Conservation (phyloP, 2,888 invertebrate species). For the Poecilus cupreus region DNA sequence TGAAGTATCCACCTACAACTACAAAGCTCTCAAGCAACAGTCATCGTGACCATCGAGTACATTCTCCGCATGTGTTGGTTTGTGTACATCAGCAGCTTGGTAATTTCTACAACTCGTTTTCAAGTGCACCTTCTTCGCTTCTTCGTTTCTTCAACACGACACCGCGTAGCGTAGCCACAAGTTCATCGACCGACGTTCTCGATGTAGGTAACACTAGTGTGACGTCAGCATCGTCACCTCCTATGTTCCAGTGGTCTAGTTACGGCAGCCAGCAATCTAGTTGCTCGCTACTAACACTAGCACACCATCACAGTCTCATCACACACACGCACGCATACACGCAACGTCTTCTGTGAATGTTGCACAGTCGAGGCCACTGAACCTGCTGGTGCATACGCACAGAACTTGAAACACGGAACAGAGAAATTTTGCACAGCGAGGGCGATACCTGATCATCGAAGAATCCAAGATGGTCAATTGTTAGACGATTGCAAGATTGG, state of each 20-base stretch:
- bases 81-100: slow-evolving; percentile 1
- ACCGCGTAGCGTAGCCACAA: slow-evolving; percentile 53
- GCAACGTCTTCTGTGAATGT: slow-evolving; percentile 34
- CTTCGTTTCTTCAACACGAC: background rate
- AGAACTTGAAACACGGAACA: background rate
- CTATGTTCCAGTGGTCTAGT: slow-evolving; percentile 72
- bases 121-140: slow-evolving; percentile 56
- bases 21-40: too few relatives aligned
- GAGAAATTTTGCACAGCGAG: slow-evolving; percentile 33
- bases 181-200: slow-evolving; percentile 68
- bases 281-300: slow-evolving; percentile 49
- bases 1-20: too few relatives aligned
- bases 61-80: background rate
- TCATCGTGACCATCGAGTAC: too few relatives aligned
- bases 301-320: background rate
- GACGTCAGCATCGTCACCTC: slow-evolving; percentile 72
- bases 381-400: slow-evolving; percentile 10
- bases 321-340: slow-evolving; percentile 11
- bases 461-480: too few relatives aligned
- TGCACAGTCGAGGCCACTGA: slow-evolving; percentile 51
- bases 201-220: slow-evolving; percentile 71
- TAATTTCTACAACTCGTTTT: slow-evolving; percentile 58
- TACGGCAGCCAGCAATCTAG: slow-evolving; percentile 68
- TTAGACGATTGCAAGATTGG: too few relatives aligned
- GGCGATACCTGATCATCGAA: background rate